Base-by-base conservation (phyloP, 2,113 vertebrate species). In the Phocoena sinus region DNA sequence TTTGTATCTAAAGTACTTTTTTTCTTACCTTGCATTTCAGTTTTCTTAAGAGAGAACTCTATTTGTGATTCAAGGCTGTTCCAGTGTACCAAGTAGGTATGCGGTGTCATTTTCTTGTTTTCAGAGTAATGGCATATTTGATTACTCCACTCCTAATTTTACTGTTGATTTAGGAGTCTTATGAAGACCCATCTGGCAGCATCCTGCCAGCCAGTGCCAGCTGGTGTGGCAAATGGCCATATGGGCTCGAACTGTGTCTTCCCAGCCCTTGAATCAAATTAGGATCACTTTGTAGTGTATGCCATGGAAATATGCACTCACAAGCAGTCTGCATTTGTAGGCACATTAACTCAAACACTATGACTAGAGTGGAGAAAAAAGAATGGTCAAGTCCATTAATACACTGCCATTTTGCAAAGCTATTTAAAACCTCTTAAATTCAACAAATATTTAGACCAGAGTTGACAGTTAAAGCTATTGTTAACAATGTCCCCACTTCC, bases 81-180 rank as follows among this genome's bases (percentile, higher is more conserved):
- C 58, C n/a, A 60, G 18, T 77, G 36, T 77, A 71, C 95, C 76
- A 93, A 26, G 65, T 60, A 93, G 89, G 58, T 81, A 76, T 85
- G 44, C 33, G 21, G 7, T 89, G 53, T 63, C 76, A 33, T 84
- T 95, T 94, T 86, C 76, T 70, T 76, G 8, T 89, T 87, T 97
- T 91, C 65, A 85, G 76, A 23, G 25, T 81, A 88, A 84, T 85
- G 89, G 7, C 81, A 82, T 70, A 97, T 90, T 67, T 97, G 65
- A 85, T 91, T 44, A 85, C 58, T 84, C n/a, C 25, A 76, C 44
- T 94, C 28, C 65, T 47, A 70, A 77, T 93, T 94, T 93, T 47
- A 88, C 58, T 95, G 80, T 84, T 88, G 91, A 93, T 88, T 97
- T 93, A 97, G 85, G 70, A 87, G 70, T 33, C 63, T 80, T 36